Evolutionary conservation across 2,888 invertebrate genomes (phyloP).

Genomic region (Hypolimnas misippus): DNA sequence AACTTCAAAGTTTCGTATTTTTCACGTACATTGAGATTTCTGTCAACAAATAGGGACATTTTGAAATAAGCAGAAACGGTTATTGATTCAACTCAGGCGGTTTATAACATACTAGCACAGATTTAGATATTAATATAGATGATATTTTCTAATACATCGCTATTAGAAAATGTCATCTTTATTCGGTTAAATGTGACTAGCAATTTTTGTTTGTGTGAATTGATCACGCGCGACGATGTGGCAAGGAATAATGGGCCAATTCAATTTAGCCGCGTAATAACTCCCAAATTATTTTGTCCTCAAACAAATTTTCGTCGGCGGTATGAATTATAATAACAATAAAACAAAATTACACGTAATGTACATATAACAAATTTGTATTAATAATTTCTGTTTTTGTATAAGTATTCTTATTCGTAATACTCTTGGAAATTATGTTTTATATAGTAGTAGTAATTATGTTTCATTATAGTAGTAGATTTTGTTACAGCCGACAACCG

Average conservation of each 20-base stretch:
- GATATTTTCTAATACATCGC: no score
- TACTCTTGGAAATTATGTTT: no score
- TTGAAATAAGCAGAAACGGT: no score
- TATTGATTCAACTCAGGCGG: no score
- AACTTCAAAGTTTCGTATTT: no score
- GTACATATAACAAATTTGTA: slow-evolving; percentile 13
- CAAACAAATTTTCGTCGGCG: slow-evolving; percentile 20
- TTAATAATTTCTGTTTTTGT: background rate
- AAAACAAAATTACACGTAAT: slow-evolving; percentile 12
- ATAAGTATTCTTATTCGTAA: background rate
- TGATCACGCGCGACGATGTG: slow-evolving; percentile 27
- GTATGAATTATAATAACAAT: slow-evolving; percentile 28
- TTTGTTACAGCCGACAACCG: no score
- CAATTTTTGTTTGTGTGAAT: slow-evolving; percentile 20
- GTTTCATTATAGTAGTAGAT: background rate
- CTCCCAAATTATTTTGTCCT: slow-evolving; percentile 35
- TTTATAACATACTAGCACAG: no score
- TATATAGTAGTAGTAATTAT: background rate
- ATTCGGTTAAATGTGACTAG: background rate
- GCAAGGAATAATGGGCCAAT: slow-evolving; percentile 33
- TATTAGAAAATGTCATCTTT: no score
- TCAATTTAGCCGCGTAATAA: slow-evolving; percentile 37
- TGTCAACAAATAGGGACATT: no score
- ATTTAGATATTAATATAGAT: no score
- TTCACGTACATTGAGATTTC: no score